Evolutionary conservation across 1,140 invertebrate species (phyloP), one percentile per base, ranked within the genome.

Genomic region (Trinorchestia longiramus): DNA sequence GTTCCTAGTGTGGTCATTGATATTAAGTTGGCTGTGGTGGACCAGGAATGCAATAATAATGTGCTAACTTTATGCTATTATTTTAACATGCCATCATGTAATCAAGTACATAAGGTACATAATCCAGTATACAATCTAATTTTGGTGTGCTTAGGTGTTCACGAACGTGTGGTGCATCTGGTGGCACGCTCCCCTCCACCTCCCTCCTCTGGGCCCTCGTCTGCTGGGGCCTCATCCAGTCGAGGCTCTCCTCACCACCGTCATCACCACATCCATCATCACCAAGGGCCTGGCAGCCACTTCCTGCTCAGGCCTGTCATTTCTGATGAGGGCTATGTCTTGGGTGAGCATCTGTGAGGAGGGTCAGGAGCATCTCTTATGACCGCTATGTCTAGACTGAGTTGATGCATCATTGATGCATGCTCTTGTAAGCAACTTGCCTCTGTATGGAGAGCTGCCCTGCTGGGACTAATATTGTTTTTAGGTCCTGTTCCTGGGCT

Each of bases 81-180:
- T n/a, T n/a, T n/a, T n/a, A n/a, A n/a, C n/a, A n/a, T n/a, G n/a
- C n/a, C n/a, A n/a, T n/a, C n/a, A n/a, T n/a, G n/a, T n/a, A n/a
- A n/a, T n/a, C n/a, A n/a, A n/a, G 62, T 40, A 77, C 17, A 77
- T 77, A 40, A 77, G 17, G 62, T 77, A 19, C 62, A 77, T 77
- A 77, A 77, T 77, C 17, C 40, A 40, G 41, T 92, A 15, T 96
- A 43, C 57, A 77, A 53, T 88, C 28, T 95, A 43, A n/a, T n/a
- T n/a, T 28, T 95, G 77, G 43, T 95, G 95, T 96, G 77, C 95
- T 95, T 62, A 97, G 99, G 99, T 98, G 98, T 99, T 28, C 98
- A 99, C 97, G 99, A 98, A 0, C 99, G 99, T 97, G 99, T 99
- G 41, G 98, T 99, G 94, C 99, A 99, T 97, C 98, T 99, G 97